phyloP scores from a whole-genome alignment of 2,888 invertebrate genomes.

The Melanargia galathea region DNA sequence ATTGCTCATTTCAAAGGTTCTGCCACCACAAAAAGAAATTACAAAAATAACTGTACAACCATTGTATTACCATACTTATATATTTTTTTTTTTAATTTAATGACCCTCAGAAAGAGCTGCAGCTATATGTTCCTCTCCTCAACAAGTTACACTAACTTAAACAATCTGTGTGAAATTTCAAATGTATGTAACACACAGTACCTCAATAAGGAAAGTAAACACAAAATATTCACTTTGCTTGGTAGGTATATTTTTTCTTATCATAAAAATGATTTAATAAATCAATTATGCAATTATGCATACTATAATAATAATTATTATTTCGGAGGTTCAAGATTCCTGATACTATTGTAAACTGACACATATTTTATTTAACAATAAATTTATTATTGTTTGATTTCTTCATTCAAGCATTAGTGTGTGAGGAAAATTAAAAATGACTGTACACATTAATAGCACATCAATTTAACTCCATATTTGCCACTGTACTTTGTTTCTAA shows the following conservation, averaged over 20 bases:
- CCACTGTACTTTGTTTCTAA: slow-evolving; percentile 50
- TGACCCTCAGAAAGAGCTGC: slow-evolving; percentile 23
- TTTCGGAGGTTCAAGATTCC: too few species aligned
- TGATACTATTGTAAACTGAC: too few species aligned
- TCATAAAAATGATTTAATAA: background rate
- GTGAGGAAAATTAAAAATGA: slow-evolving; percentile 27
- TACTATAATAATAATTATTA: too few species aligned
- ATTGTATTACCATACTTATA: slow-evolving; percentile 25
- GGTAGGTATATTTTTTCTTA: background rate
- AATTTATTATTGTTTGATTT: background rate
- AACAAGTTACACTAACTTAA: background rate
- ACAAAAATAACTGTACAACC: slow-evolving; percentile 37
- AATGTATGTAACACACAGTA: background rate
- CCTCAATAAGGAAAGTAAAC: background rate
- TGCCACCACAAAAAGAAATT: slow-evolving; percentile 34
- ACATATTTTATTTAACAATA: too few species aligned
- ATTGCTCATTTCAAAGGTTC: slow-evolving; percentile 32
- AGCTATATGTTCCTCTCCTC: slow-evolving; percentile 22
- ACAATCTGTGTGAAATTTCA: slow-evolving; percentile 4
- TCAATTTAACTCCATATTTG: slow-evolving; percentile 48
- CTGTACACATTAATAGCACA: slow-evolving; percentile 44
- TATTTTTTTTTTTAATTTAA: slow-evolving; percentile 24
- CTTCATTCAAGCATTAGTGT: slow-evolving; percentile 17
- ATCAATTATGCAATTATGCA: background rate
- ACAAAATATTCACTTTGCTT: background rate